phyloP scores from a whole-genome alignment of 1,140 invertebrate species.

The Homalodisca vitripennis region DNA sequence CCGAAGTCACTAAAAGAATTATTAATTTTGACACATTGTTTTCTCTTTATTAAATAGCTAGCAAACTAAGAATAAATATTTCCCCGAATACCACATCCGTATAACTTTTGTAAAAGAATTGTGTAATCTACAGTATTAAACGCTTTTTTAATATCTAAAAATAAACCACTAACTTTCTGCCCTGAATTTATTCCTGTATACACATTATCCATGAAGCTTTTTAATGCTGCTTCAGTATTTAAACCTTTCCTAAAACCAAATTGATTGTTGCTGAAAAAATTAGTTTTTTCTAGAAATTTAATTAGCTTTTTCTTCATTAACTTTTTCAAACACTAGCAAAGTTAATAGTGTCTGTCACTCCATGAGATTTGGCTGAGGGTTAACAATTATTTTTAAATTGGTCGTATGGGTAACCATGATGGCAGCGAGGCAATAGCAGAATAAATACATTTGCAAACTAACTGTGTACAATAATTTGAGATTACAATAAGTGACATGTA shows the following conservation, averaged over 20 bases:
- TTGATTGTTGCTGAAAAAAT: slow-evolving; percentile 26
- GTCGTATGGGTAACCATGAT: too few relatives aligned
- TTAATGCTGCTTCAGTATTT: slow-evolving; percentile 20
- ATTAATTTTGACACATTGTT: not conserved
- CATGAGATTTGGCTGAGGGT: too few relatives aligned
- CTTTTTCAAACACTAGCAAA: slow-evolving; percentile 26
- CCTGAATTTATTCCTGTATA: not conserved
- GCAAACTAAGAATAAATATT: not conserved
- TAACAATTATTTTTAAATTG: too few relatives aligned
- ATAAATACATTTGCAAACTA: too few relatives aligned
- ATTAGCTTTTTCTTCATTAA: slow-evolving; percentile 2
- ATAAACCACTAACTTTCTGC: slow-evolving; percentile 24
- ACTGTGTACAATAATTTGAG: too few relatives aligned
- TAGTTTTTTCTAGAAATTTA: not conserved
- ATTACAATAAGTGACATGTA: too few relatives aligned
- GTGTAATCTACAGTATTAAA: slow-evolving; percentile 30
- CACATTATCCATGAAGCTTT: slow-evolving; percentile 11
- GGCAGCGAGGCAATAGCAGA: too few relatives aligned
- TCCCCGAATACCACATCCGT: not conserved
- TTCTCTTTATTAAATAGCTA: not conserved
- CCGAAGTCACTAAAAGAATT: not conserved
- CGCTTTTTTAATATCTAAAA: slow-evolving; percentile 32
- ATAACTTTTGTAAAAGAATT: slow-evolving; percentile 8
- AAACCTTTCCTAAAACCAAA: slow-evolving; percentile 28
- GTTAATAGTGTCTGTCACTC: too few relatives aligned